Base-by-base conservation (phyloP, 35 echinoderm and acorn worm species). In the Apostichopus californicus region DNA sequence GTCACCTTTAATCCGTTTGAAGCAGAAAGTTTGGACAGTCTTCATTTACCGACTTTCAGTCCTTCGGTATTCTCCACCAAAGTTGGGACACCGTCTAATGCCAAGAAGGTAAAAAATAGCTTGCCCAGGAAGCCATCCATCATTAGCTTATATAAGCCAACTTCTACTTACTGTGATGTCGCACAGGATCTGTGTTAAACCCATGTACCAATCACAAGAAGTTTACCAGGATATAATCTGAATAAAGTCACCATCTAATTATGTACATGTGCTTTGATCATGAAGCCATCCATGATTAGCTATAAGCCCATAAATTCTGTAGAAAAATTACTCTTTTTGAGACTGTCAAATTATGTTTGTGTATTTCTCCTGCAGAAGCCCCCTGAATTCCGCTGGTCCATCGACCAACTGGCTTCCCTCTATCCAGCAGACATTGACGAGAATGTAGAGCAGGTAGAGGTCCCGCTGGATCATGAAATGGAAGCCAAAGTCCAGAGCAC, bases 341-440 rank as follows among this genome's bases (percentile, higher is more conserved):
- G 34, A 46, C 34, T 46, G 28, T 34, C 34, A 46, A 46, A 46
- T 46, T 46, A 46, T 46, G 34, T 46, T 46, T 46, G 34, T 46
- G 2, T 46, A 3, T 46, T 46, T 46, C 0, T 46, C 17, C 57
- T 93, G 54, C 55, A 93, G 93, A 94, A 96, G 77, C 66, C 81
- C 13, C 23, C 58, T 25, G 78, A 91, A n/a, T 99, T 99, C 61
- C 95, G 95, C 8, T 99, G 97, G 97, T 99, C 97, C 3, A 99
- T 99, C 6, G 97, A 99, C 80, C 95, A 99, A 55, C 87, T 99
- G 88, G 95, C 97, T 5, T 92, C 95, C 4, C 81, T 99, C 3
- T 86, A 94, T 57, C 97, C 97, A 23, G 97, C 92, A 18, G 97
- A 99, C 22, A 99, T 99, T 75, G 97, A 99, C 65, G 97, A 99